Evolutionary conservation across 2,797 vertebrate species (phyloP).

Genomic region (Gymnothorax reevesii): DNA sequence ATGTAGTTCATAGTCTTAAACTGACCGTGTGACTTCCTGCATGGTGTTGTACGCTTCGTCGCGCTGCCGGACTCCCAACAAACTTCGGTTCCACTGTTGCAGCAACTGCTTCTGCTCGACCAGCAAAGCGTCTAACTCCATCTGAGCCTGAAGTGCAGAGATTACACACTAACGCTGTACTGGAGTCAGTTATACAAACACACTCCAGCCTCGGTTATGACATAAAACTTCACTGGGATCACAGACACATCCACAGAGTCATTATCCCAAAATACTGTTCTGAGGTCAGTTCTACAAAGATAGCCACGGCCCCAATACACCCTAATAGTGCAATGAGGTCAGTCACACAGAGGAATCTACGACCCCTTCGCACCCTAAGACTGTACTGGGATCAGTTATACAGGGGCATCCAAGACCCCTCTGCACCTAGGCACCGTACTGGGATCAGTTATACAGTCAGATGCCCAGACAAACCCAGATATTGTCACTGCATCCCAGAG

Average conservation of each 20-base stretch:
- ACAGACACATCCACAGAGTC: too few species aligned
- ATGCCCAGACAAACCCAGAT: too few species aligned
- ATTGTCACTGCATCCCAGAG: too few species aligned
- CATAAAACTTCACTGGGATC: too few species aligned
- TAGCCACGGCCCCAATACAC: too few species aligned
- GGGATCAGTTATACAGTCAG: neutral
- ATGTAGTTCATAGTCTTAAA: neutral
- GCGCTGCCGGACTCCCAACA: constrained; percentile 78
- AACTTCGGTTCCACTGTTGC: constrained; percentile 82
- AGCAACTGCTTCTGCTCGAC: constrained; percentile 79
- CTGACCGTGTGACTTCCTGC: constrained; percentile 79
- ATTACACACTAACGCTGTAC: neutral
- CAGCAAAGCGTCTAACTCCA: constrained; percentile 77
- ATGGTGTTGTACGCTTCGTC: constrained; percentile 77
- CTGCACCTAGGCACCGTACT: neutral
- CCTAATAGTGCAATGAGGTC: too few species aligned
- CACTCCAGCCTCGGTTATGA: too few species aligned
- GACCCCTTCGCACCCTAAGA: neutral
- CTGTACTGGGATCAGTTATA: neutral
- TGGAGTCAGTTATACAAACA: too few species aligned
- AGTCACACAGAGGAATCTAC: neutral
- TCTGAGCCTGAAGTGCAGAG: constrained; percentile 72
- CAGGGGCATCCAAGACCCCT: neutral
- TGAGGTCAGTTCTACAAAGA: too few species aligned
- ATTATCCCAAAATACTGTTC: too few species aligned